phyloP scores from a whole-genome alignment of 2,888 invertebrate genomes.

The Euzophera pinguis region DNA sequence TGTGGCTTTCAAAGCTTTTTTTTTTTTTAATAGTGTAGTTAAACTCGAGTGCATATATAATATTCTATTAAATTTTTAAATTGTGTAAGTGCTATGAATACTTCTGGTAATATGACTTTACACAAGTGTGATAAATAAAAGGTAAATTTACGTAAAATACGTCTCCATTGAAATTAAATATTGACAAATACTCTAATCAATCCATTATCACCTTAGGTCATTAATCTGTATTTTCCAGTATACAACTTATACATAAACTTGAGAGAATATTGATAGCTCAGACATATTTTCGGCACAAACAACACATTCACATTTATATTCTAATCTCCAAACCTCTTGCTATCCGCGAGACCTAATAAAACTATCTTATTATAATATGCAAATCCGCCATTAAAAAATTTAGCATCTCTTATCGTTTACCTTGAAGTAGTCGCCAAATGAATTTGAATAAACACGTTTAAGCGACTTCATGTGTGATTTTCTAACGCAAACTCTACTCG shows the following conservation, averaged over 20 bases:
- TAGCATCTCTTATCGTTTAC: not conserved
- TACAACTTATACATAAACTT: not conserved
- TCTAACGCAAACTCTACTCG: not conserved
- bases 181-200: too few species aligned
- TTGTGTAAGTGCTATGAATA: not conserved
- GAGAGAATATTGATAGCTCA: not conserved
- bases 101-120: too few species aligned
- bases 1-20: constrained; percentile 4
- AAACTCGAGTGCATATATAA: not conserved
- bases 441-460: not conserved
- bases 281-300: not conserved
- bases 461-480: not conserved
- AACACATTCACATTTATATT: not conserved
- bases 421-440: not conserved
- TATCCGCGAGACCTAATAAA: constrained; percentile 1
- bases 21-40: too few species aligned
- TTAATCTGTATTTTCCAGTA: not conserved
- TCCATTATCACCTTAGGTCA: not conserved
- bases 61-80: not conserved
- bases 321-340: not conserved
- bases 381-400: constrained; percentile 3
- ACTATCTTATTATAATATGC: constrained; percentile 7
- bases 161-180: too few species aligned
- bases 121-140: too few species aligned
- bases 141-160: too few species aligned